Base-by-base conservation (phyloP, 1,140 invertebrate genomes). In the Sycobia sp. region DNA sequence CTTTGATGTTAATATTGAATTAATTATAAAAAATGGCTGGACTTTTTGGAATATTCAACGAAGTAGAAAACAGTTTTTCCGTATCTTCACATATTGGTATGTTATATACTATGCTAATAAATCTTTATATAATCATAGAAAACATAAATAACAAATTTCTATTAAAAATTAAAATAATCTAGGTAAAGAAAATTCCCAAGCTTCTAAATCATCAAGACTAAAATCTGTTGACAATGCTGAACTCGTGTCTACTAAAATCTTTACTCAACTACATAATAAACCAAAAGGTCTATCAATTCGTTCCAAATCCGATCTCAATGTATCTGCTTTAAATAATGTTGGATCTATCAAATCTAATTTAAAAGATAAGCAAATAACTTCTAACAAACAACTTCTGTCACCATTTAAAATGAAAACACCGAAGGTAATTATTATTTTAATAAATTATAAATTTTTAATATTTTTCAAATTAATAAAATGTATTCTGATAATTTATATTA, bases 211-310 rank as follows among this genome's bases (percentile, higher is more conserved):
- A 51, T 41, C 53, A 56, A 64, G 34, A 65, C 39, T 46, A 18
- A 68, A 51, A 36, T 44, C 55, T 58, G n/a, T 65, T 18, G 51
- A 44, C 20, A 54, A 46, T 41, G 41, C 1, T 51, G 49, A 13
- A 10, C 20, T 49, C 20, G 10, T 57, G 23, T 5, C 60, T 14
- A 1, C 8, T 32, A 10, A 74, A 74, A 49, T 27, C 46, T 8
- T 18, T 65, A 38, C 36, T 1, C 16, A 25, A 44, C 1, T 9
- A 9, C 4, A 3, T 38, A 20, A 23, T 13, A 76, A 71, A 47
- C 59, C 66, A 13, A 76, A 73, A 51, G 73, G 73, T 29, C 49
- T 76, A 10, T 75, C 73, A 8, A 61, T 76, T 20, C 71, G 74
- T 41, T 68, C 74, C 18, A 66, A 59, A 0, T 74, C 72, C 20